phyloP scores from a whole-genome alignment of 2,797 vertebrate species.

The Rhynchonycteris naso region DNA sequence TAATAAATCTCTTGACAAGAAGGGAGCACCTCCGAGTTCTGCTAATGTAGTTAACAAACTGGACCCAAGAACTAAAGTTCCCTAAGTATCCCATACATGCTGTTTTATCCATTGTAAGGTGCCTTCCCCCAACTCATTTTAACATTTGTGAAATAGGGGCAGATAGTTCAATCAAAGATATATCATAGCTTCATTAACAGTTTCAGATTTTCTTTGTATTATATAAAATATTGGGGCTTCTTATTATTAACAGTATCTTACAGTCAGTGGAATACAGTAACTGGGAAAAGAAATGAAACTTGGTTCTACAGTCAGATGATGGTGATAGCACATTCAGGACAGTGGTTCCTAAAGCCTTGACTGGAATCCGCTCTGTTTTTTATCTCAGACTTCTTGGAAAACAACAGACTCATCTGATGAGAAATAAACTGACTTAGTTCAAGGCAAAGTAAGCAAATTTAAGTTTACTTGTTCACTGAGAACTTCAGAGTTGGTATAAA shows the following conservation, averaged over 20 bases:
- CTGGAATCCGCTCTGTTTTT: background rate
- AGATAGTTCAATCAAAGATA: background rate
- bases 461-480: constrained; percentile 48
- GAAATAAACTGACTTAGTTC: constrained; percentile 14
- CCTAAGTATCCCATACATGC: background rate
- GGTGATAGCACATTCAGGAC: background rate
- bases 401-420: background rate
- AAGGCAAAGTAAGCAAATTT: constrained; percentile 35
- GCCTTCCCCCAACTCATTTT: background rate
- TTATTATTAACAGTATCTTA: constrained; percentile 19
- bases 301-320: background rate
- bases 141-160: background rate
- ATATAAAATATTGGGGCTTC: constrained; percentile 6
- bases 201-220: constrained; percentile 7
- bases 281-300: background rate
- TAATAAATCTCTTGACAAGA: background rate
- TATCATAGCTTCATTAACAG: background rate
- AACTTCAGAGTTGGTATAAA: constrained; percentile 43
- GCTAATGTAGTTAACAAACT: background rate
- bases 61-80: background rate
- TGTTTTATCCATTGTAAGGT: background rate
- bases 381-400: background rate
- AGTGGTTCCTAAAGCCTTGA: background rate
- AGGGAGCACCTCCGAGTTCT: background rate
- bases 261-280: background rate